phyloP scores from a whole-genome alignment of 1,140 invertebrate species.

The Lethrus apterus region DNA sequence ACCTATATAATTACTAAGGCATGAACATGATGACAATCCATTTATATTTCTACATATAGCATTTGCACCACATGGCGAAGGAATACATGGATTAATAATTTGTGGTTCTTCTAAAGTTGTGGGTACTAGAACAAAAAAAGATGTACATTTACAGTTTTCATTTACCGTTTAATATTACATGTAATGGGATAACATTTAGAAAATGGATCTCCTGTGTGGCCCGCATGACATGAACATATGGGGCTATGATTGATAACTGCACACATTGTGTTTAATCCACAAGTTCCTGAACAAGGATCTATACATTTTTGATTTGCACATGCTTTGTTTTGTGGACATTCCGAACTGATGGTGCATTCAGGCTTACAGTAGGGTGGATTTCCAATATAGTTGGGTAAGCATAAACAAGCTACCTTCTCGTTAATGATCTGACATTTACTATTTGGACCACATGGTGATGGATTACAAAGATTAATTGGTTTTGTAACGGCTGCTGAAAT shows the following conservation, averaged over 20 bases:
- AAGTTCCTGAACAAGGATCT: constrained; percentile 39
- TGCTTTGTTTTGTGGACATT: constrained; percentile 40
- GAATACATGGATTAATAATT: constrained; percentile 55
- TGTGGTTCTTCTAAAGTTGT: constrained; percentile 33
- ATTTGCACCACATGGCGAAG: constrained; percentile 61
- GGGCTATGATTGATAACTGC: constrained; percentile 42
- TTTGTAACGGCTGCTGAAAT: constrained; percentile 12
- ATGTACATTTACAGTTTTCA: constrained; percentile 21
- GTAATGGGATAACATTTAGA: constrained; percentile 41
- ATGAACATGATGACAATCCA: constrained; percentile 58
- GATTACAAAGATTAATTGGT: constrained; percentile 51
- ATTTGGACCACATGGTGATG: constrained; percentile 69
- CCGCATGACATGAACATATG: constrained; percentile 42
- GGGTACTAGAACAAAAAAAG: constrained; percentile 32
- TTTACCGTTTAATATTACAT: constrained; percentile 27
- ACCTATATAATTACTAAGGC: constrained; percentile 57
- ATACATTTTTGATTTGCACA: constrained; percentile 42
- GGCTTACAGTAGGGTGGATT: constrained; percentile 44
- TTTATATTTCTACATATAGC: constrained; percentile 54
- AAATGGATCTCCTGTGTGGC: constrained; percentile 50
- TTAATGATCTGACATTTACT: constrained; percentile 60
- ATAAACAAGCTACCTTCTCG: constrained; percentile 59
- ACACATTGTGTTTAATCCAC: constrained; percentile 41
- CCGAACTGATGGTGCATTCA: constrained; percentile 45
- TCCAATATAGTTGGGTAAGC: constrained; percentile 41